Conservation (phyloP, 2,888 invertebrate species). For the Agrotis puta region DNA sequence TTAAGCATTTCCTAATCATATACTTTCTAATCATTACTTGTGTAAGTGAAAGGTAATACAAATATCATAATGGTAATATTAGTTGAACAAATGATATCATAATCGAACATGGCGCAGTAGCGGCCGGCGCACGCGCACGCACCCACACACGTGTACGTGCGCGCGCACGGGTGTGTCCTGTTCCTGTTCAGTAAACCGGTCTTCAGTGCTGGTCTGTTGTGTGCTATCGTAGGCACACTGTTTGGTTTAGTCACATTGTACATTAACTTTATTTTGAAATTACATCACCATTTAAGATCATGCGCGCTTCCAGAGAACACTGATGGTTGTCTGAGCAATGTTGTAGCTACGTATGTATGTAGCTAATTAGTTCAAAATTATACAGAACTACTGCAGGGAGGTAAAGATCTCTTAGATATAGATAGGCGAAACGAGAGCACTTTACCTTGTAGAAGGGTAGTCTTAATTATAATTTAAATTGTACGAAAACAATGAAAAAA, state of each 20-base stretch:
- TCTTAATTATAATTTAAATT: slow-evolving; percentile 18
- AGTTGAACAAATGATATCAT: slow-evolving; percentile 55
- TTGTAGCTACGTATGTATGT: not conserved
- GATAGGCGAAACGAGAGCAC: slow-evolving; percentile 16
- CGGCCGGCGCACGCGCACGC: not conserved
- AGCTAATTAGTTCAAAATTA: not conserved
- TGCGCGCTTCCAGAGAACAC: not conserved
- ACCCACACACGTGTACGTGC: not conserved
- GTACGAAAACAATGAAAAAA: slow-evolving; percentile 27
- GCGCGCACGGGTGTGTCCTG: not conserved
- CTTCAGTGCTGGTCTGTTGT: not conserved
- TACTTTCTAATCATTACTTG: slow-evolving; percentile 50
- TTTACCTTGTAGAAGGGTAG: slow-evolving; percentile 3
- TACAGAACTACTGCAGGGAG: slow-evolving; percentile 28
- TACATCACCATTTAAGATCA: not conserved
- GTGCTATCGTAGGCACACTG: slow-evolving; percentile 4
- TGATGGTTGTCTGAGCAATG: slow-evolving; percentile 20
- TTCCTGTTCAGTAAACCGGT: too few relatives aligned
- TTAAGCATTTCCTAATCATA: slow-evolving; percentile 34
- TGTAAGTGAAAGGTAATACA: slow-evolving; percentile 51
- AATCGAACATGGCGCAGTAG: slow-evolving; percentile 11
- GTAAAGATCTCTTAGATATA: slow-evolving; percentile 53
- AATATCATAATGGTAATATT: slow-evolving; percentile 56
- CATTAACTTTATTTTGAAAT: slow-evolving; percentile 2
- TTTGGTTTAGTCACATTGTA: slow-evolving; percentile 11